These are phyloP conservation scores for Sclerodermus sp. DNA, from an alignment of 2,888 invertebrate species.

Conservation along the genomic window DNA sequence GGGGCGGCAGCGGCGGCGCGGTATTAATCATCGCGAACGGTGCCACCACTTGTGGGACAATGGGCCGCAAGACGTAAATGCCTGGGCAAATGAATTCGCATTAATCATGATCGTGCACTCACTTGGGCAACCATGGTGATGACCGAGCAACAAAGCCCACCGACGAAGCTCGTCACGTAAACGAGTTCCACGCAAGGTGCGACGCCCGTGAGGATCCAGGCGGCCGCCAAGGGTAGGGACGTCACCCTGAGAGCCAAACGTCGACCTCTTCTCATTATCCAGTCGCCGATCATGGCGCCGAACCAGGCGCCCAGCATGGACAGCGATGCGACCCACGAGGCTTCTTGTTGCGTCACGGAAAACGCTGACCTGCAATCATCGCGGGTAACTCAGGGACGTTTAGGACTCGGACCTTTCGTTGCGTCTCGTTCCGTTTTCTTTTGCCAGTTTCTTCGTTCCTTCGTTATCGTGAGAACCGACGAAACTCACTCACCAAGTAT, in stretches of 20 bases:
- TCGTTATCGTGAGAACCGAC: not conserved
- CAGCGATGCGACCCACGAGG: slow-evolving; percentile 80
- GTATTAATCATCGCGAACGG: too few relatives aligned
- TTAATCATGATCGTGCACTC: slow-evolving; percentile 3
- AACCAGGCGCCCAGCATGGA: slow-evolving; percentile 79
- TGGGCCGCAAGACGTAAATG: too few relatives aligned
- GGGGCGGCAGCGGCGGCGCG: too few relatives aligned
- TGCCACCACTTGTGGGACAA: too few relatives aligned
- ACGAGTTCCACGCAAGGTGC: slow-evolving; percentile 78
- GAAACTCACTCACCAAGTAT: slow-evolving; percentile 49
- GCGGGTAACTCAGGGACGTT: too few relatives aligned
- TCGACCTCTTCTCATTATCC: slow-evolving; percentile 75
- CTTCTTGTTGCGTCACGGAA: slow-evolving; percentile 72
- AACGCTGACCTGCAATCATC: slow-evolving; percentile 58
- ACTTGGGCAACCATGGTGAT: slow-evolving; percentile 77
- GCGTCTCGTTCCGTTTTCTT: too few relatives aligned
- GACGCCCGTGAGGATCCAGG: slow-evolving; percentile 81
- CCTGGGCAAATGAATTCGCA: too few relatives aligned
- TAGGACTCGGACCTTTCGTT: too few relatives aligned
- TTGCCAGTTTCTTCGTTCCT: too few relatives aligned
- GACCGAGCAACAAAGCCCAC: slow-evolving; percentile 80
- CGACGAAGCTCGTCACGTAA: slow-evolving; percentile 81
- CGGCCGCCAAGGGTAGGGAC: slow-evolving; percentile 74
- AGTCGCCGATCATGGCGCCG: slow-evolving; percentile 78
- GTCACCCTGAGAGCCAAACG: slow-evolving; percentile 71